phyloP scores from a whole-genome alignment of 2,888 invertebrate genomes.

The Caenorhabditis virilis region DNA sequence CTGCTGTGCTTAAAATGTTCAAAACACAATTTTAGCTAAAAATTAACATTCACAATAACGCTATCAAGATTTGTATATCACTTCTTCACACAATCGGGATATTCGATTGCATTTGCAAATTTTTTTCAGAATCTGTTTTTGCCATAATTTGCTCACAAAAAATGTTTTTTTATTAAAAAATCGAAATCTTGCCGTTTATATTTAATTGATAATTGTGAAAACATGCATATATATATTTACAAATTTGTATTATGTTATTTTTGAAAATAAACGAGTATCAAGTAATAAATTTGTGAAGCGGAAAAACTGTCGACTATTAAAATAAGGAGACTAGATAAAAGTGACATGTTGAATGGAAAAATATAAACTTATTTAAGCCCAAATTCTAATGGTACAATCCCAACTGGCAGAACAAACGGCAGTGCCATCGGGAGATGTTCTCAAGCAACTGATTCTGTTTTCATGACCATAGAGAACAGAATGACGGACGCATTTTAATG shows the following conservation, averaged over 20 bases:
- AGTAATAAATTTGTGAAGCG: too few relatives aligned
- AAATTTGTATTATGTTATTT: too few relatives aligned
- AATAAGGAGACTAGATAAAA: too few relatives aligned
- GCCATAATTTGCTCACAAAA: conserved; percentile 7
- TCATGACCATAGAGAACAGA: conserved; percentile 67
- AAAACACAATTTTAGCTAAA: not conserved
- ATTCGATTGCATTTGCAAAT: not conserved
- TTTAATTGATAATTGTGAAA: too few relatives aligned
- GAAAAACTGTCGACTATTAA: too few relatives aligned
- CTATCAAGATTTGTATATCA: not conserved
- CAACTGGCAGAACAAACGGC: conserved; percentile 95
- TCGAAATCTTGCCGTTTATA: too few relatives aligned
- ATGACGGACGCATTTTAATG: conserved; percentile 78
- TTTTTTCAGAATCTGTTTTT: not conserved
- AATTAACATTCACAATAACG: not conserved
- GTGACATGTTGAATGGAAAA: too few relatives aligned
- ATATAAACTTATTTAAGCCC: conserved; percentile 21
- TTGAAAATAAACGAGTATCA: too few relatives aligned
- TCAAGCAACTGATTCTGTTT: conserved; percentile 68
- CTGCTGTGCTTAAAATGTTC: conserved; percentile 43
- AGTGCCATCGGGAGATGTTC: conserved; percentile 92
- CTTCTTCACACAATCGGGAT: not conserved
- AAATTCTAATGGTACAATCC: conserved; percentile 78
- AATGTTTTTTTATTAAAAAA: too few relatives aligned
- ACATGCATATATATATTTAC: too few relatives aligned